Base-by-base conservation (phyloP, 2,113 vertebrate species). In the Bagarius yarrelli region DNA sequence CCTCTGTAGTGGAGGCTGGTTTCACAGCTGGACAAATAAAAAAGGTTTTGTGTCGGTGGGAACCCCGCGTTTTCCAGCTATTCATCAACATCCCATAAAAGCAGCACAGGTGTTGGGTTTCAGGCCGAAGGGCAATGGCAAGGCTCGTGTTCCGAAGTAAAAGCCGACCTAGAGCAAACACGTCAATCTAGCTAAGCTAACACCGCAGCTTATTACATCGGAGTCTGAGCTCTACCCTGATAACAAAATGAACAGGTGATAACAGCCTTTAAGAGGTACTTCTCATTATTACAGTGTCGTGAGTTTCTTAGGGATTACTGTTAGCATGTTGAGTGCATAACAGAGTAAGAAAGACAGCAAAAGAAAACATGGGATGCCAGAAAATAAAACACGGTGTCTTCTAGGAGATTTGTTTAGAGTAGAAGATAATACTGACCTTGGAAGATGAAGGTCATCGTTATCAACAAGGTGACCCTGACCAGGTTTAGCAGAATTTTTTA, bases 21-120 rank as follows among this genome's bases (percentile, higher is more conserved):
- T 78, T 80, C 87, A 86, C 86, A 88, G 86, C 87, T 87, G 86
- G 85, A 87, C 80, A 88, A 88, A 89, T 88, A 87, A 84, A 84
- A 85, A 81, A 60, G 70, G 73, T 87, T 89, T 87, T 89, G 83
- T 86, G 63, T 76, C 56, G 67, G 85, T 85, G 87, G 86, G 88
- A 89, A 86, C 82, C 57, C 69, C 55, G 25, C 15, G 73, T 84
- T 84, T 83, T 78, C 73, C 81, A 87, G 78, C 86, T 88, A 85
- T 88, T 87, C 83, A 86, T 84, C 87, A 85, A 79, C 85, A 83
- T 85, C 86, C 83, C 81, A 86, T 89, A 84, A 88, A 88, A 80
- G 44, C 71, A 79, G 82, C 40, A 70, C 83, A 88, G 87, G 86
- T 89, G 88, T 84, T 86, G 76, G 34, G 53, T 87, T 88, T 83